These are phyloP conservation scores for Monoplex corrugatus DNA, from an alignment of 2,888 invertebrate genomes.

Conservation along the genomic window DNA sequence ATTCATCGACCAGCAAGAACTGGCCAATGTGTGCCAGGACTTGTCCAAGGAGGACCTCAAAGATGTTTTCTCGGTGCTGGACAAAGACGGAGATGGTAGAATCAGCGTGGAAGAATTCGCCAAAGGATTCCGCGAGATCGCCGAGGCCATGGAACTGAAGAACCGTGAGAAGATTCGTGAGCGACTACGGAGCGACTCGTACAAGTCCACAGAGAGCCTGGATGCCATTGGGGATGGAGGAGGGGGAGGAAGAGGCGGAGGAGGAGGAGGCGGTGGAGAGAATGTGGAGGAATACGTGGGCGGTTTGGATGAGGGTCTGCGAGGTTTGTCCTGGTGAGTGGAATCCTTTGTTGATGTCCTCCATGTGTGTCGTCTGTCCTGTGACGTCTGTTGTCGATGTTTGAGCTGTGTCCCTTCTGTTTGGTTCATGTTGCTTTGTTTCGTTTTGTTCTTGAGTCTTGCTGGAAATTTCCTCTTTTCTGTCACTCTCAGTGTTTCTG, in stretches of 20 bases:
- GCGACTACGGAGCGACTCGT: slow-evolving; percentile 64
- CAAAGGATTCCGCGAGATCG: slow-evolving; percentile 81
- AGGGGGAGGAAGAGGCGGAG: slow-evolving; percentile 66
- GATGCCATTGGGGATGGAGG: slow-evolving; percentile 65
- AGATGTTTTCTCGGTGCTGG: not conserved
- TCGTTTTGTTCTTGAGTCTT: not conserved
- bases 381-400: not conserved
- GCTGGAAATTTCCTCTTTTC: not conserved
- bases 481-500: not conserved
- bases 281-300: slow-evolving; percentile 69
- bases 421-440: not conserved
- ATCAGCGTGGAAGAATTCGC: slow-evolving; percentile 84
- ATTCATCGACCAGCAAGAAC: slow-evolving; percentile 82
- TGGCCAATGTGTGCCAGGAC: slow-evolving; percentile 82
- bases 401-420: too few species aligned
- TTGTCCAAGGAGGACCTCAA: too few species aligned
- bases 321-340: slow-evolving; percentile 75
- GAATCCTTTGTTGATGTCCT: not conserved
- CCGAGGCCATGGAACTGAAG: slow-evolving; percentile 62
- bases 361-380: not conserved
- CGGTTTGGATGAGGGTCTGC: slow-evolving; percentile 74
- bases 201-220: slow-evolving; percentile 59
- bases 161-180: slow-evolving; percentile 67
- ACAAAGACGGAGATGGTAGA: slow-evolving; percentile 83
- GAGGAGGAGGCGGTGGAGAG: slow-evolving; percentile 70